Conservation (phyloP, 37 sponge, comb jelly and placozoan species). For the Theonella swinhoei region DNA sequence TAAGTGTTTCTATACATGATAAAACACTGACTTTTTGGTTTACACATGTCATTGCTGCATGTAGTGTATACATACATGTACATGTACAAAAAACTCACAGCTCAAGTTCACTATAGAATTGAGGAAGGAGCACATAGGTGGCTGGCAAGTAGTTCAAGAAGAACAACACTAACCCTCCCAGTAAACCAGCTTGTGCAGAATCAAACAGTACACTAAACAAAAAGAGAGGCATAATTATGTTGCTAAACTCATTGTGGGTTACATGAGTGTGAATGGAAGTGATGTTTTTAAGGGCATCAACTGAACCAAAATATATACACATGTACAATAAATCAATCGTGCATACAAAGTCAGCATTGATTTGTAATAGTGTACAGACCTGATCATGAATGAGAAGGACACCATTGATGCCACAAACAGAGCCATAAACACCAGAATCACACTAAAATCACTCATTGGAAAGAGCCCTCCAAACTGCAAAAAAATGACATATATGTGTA, state of each 20-base stretch:
- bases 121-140: conserved; percentile 38
- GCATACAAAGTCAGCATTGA: no score
- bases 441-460: conserved; percentile 50
- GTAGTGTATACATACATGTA: background rate
- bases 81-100: conserved; percentile 31
- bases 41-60: no score
- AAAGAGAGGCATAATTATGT: background rate
- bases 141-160: conserved; percentile 72
- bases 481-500: no score
- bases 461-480: conserved; percentile 15
- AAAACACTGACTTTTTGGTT: no score
- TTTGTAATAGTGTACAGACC: no score
- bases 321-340: no score
- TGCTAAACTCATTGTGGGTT: background rate
- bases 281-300: no score
- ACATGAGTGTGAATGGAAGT: background rate
- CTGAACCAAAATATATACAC: no score
- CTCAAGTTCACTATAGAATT: conserved; percentile 12
- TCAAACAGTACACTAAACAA: conserved; percentile 76
- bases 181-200: conserved; percentile 73
- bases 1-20: no score
- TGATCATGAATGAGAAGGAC: conserved; percentile 67
- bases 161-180: conserved; percentile 76
- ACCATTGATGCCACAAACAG: conserved; percentile 62
- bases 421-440: conserved; percentile 53